These are phyloP conservation scores for Planococcus citri DNA, from an alignment of 1,140 invertebrate species.

Conservation along the genomic window DNA sequence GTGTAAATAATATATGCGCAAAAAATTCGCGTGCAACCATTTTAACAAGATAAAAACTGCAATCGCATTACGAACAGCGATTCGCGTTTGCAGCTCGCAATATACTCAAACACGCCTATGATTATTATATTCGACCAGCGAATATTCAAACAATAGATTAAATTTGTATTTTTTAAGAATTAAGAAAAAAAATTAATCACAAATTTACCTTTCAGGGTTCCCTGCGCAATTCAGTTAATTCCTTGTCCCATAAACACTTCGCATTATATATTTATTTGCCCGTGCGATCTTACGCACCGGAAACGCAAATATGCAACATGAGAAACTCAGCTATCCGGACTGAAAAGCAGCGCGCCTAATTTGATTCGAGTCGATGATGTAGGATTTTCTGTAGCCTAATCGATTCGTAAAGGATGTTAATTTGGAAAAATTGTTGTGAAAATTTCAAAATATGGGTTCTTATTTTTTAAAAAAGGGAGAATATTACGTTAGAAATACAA, in stretches of 20 bases:
- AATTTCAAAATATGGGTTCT: background rate
- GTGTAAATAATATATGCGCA: constrained; percentile 13
- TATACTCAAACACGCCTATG: background rate
- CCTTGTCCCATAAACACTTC: constrained; percentile 20
- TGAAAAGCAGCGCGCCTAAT: background rate
- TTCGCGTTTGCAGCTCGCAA: background rate
- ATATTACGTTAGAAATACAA: too few species aligned
- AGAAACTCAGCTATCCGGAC: background rate
- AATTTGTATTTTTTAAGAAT: background rate
- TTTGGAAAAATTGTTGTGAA: background rate
- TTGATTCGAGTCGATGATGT: too few species aligned
- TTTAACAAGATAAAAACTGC: constrained; percentile 13
- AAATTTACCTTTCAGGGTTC: constrained; percentile 16
- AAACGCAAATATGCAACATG: constrained; percentile 16
- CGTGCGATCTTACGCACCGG: constrained; percentile 18
- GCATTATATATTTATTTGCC: constrained; percentile 19
- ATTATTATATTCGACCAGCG: background rate
- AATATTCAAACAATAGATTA: background rate
- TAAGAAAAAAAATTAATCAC: constrained; percentile 9
- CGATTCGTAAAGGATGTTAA: too few species aligned
- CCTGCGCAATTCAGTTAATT: constrained; percentile 15
- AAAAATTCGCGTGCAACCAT: constrained; percentile 16
- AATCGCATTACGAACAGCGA: background rate
- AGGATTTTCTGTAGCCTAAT: too few species aligned
- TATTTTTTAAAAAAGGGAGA: too few species aligned